Evolutionary conservation across 2,888 invertebrate genomes (phyloP).

Genomic region (Calephelis perditalis): DNA sequence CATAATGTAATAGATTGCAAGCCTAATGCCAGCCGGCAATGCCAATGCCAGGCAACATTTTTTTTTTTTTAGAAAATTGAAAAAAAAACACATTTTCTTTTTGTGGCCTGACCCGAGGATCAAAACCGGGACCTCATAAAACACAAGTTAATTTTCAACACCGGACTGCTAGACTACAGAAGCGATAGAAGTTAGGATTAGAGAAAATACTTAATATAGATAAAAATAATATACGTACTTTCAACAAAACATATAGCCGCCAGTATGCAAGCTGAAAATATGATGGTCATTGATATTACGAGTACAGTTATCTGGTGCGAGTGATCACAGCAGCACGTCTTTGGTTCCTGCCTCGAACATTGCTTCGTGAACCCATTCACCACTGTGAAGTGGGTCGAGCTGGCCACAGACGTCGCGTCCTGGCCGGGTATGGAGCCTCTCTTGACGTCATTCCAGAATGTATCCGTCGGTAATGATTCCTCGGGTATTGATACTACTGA

Average conservation of each 20-base stretch:
- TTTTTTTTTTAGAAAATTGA: too few species aligned
- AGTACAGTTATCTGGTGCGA: constrained; percentile 89
- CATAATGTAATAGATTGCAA: too few species aligned
- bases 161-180: too few species aligned
- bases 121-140: too few species aligned
- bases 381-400: constrained; percentile 92
- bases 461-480: constrained; percentile 54
- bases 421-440: constrained; percentile 65
- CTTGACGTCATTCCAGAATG: constrained; percentile 70
- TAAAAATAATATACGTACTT: constrained; percentile 79
- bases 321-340: constrained; percentile 84
- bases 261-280: constrained; percentile 88
- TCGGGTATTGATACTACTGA: constrained; percentile 66
- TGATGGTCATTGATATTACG: constrained; percentile 88
- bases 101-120: too few species aligned
- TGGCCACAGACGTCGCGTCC: constrained; percentile 87
- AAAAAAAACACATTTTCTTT: too few species aligned
- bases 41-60: too few species aligned
- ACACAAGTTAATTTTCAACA: too few species aligned
- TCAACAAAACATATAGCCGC: constrained; percentile 90
- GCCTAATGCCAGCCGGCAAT: too few species aligned
- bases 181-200: not conserved
- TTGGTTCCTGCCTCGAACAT: constrained; percentile 78
- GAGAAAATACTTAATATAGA: not conserved
- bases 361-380: constrained; percentile 86